Evolutionary conservation across 2,113 vertebrate species (phyloP), one percentile per base, ranked within the genome.

Genomic region (Grus americana): DNA sequence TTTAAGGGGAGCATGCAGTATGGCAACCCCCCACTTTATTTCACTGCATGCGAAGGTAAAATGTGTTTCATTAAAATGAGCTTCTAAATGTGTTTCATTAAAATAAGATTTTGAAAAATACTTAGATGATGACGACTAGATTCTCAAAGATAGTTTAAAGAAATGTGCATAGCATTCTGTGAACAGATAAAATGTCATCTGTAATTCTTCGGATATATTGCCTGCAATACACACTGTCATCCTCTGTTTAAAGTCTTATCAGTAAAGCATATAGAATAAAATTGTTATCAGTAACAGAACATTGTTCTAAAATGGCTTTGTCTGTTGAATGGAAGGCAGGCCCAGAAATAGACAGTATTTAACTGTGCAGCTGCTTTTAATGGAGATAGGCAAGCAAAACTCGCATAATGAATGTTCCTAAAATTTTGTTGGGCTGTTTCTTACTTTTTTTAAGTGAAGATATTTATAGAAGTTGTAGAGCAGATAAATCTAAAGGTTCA

Each of bases 21-120:
- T 0, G 1, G 52, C 68, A 84, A 92, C 76, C 82, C 27, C 66
- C 73, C 70, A 36, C 86, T 96, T 95, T 83, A 92, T 96, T 96
- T 96, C 92, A 93, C 50, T 67, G 67, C 82, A 95, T 62, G 81
- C 8, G n/a, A 94, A 93, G 91, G 93, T 65, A 97, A 97, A 98
- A 98, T 18, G 96, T 98, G 97, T 98, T 98, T 97, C 97, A 98
- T 98, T 98, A 98, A 97, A 98, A 90, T 66, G 88, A 97, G 75
- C 88, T 96, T 94, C 82, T 95, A 96, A 93, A 98, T 86, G 98
- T 98, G 98, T 98, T 98, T 97, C 97, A 98, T 98, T 97, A 98
- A 98, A 98, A 90, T 65, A 96, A 98, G 97, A 97, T 97, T 95
- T 95, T 80, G 81, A 87, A 38, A 96, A 95, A 93, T 96, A 86